Evolutionary conservation across 2,113 vertebrate genomes (phyloP).

Genomic region (Pteronura brasiliensis): DNA sequence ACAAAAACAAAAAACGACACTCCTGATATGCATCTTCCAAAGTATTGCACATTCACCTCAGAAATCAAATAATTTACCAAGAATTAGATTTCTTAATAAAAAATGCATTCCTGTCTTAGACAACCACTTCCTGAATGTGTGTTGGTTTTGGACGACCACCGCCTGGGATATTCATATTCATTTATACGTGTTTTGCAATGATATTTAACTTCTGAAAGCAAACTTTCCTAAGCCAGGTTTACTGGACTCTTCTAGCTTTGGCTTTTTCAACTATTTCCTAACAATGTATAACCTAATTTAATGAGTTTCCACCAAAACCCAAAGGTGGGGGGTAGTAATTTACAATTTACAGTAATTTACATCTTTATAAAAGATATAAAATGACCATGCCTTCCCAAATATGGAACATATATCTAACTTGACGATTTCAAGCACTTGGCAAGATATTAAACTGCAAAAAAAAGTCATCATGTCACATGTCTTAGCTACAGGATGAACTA

Average conservation of each 20-base stretch:
- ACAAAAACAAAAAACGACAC: background rate
- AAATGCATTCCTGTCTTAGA: background rate
- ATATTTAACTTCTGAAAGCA: background rate
- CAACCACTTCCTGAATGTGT: background rate
- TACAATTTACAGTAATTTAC: background rate
- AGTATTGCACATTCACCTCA: background rate
- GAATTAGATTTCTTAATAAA: background rate
- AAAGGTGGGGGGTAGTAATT: background rate
- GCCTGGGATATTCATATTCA: background rate
- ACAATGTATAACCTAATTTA: background rate
- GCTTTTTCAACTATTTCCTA: conserved; percentile 7
- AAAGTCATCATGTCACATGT: background rate
- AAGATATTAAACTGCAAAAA: background rate
- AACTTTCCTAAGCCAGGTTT: background rate
- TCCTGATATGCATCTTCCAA: background rate
- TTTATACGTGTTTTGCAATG: background rate
- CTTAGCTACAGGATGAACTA: background rate
- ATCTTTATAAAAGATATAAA: background rate
- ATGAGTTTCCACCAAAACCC: background rate
- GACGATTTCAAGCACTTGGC: background rate
- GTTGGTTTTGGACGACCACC: background rate
- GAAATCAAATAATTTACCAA: background rate
- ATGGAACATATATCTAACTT: background rate
- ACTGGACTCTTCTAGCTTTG: background rate
- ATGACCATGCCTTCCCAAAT: background rate